Evolutionary conservation across 2,797 vertebrate species (phyloP).

Genomic region (Enteromius viviparus): DNA sequence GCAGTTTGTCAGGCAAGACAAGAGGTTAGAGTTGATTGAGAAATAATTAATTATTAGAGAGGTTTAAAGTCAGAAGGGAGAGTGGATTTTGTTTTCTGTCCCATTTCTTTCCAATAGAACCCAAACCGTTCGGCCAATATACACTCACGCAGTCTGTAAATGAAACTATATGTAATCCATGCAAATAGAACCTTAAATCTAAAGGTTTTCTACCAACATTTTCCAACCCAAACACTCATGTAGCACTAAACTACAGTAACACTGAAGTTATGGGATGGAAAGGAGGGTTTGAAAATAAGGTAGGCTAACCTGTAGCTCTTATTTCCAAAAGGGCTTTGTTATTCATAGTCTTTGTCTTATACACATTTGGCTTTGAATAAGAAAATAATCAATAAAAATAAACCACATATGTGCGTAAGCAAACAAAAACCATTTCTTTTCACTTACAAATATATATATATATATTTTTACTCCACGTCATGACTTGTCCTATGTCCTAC

Average conservation of each 20-base stretch:
- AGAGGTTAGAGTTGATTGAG: constrained; percentile 54
- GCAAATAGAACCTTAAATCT: constrained; percentile 48
- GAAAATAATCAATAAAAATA: constrained; percentile 86
- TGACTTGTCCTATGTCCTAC: constrained; percentile 60
- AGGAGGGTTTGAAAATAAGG: constrained; percentile 52
- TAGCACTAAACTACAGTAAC: constrained; percentile 67
- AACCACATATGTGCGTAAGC: constrained; percentile 70
- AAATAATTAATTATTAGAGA: constrained; percentile 44
- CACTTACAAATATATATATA: constrained; percentile 56
- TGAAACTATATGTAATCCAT: constrained; percentile 49
- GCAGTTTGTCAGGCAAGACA: constrained; percentile 53
- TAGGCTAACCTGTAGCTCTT: constrained; percentile 83
- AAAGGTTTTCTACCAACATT: constrained; percentile 47
- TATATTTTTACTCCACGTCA: constrained; percentile 38
- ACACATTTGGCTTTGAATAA: constrained; percentile 86
- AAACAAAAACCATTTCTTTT: constrained; percentile 62
- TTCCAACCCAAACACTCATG: constrained; percentile 55
- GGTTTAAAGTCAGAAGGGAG: constrained; percentile 34
- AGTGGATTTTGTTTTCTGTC: constrained; percentile 42
- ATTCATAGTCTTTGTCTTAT: constrained; percentile 61
- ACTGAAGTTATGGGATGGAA: constrained; percentile 78
- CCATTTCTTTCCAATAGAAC: constrained; percentile 24
- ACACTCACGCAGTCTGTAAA: constrained; percentile 47
- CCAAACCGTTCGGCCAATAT: constrained; percentile 42
- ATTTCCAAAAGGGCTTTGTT: constrained; percentile 59